A percentile compares a stretch with the other conserved stretches of the same genome.
Conservation (phyloP, 2,888 invertebrate genomes). For the Tortricodes alternella region DNA sequence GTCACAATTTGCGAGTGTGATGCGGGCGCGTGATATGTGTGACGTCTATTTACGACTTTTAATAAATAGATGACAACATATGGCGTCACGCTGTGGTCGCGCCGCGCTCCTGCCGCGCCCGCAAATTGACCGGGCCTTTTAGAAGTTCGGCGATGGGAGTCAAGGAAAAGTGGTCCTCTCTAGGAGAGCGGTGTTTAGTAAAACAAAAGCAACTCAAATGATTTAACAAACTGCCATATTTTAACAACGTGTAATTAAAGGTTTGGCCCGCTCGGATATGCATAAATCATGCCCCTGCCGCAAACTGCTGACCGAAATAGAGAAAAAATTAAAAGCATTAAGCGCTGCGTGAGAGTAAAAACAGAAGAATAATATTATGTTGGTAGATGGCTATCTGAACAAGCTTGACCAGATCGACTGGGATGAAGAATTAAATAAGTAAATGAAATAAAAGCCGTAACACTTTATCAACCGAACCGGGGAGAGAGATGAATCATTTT, state of each 20-base stretch:
- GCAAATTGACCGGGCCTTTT: conserved; percentile 32
- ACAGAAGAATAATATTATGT: conserved; percentile 30
- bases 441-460: conserved; percentile 22
- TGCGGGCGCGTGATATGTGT: too few relatives aligned
- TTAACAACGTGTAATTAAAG: conserved; percentile 83
- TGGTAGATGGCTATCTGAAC: conserved; percentile 30
- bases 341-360: conserved; percentile 46
- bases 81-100: too few relatives aligned
- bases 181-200: conserved; percentile 71
- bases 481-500: conserved; percentile 12
- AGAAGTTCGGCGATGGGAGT: conserved; percentile 51
- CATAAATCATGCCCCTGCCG: conserved; percentile 81
- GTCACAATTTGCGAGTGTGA: too few relatives aligned
- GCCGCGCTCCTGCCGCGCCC: too few relatives aligned
- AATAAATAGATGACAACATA: too few relatives aligned
- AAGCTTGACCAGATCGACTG: conserved; percentile 26
- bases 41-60: too few relatives aligned
- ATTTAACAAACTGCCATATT: conserved; percentile 83
- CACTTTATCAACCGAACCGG: conserved; percentile 1
- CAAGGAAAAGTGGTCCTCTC: conserved; percentile 60
- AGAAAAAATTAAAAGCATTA: conserved; percentile 82
- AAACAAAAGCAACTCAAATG: conserved; percentile 78
- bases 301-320: conserved; percentile 82
- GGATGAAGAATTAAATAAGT: conserved; percentile 19
- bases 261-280: conserved; percentile 80